Percentiles rank a stretch among this genome's conserved stretches.
Conservation (phyloP, 2,113 vertebrate species). For the Fregata magnificens region DNA sequence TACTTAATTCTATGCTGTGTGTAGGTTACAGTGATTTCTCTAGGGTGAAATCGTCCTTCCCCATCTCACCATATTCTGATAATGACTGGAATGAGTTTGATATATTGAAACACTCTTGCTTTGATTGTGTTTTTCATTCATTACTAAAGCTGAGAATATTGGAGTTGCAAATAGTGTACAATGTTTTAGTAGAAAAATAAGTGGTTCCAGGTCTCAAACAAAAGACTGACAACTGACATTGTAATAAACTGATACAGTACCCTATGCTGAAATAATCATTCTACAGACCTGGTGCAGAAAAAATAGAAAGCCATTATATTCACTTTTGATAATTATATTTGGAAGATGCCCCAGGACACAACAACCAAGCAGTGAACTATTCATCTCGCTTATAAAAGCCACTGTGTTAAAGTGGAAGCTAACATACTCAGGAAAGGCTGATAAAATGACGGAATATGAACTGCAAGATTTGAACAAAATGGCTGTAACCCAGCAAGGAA, state of each 20-base stretch:
- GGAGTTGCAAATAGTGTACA: background rate
- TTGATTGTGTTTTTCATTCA: constrained; percentile 26
- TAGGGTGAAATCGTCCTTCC: constrained; percentile 39
- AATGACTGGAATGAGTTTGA: constrained; percentile 37
- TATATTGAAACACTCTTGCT: constrained; percentile 8
- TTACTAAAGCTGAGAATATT: constrained; percentile 21
- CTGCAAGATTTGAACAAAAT: constrained; percentile 1
- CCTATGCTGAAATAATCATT: background rate
- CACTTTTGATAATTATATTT: constrained; percentile 46
- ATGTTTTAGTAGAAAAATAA: constrained; percentile 50
- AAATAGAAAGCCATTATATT: background rate
- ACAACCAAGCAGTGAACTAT: constrained; percentile 1
- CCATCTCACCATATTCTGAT: constrained; percentile 20
- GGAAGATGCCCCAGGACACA: constrained; percentile 42
- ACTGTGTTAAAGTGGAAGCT: background rate
- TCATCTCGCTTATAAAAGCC: constrained; percentile 17
- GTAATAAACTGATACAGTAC: background rate
- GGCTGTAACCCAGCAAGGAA: background rate
- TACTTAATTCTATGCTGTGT: background rate
- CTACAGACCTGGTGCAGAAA: background rate
- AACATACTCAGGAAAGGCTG: background rate
- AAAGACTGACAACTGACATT: background rate
- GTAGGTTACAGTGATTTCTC: constrained; percentile 51
- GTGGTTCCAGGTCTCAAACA: background rate
- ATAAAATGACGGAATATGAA: background rate